Evolutionary conservation across 2,888 invertebrate genomes (phyloP), one percentile per base, ranked within the genome.

Genomic region (Incurvaria masculella): DNA sequence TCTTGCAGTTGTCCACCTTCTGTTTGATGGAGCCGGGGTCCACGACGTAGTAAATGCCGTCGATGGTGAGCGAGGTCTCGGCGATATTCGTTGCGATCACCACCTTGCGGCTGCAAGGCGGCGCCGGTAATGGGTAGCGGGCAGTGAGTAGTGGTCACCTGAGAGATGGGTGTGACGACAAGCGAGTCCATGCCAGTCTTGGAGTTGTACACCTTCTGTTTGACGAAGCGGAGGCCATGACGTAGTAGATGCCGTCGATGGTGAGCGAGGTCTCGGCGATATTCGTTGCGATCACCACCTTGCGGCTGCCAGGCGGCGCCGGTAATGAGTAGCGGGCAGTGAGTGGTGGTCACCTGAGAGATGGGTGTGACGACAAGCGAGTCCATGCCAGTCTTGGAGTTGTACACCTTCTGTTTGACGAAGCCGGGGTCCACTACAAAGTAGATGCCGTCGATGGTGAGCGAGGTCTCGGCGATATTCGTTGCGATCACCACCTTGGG

Each of bases 11-110:
- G 64, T 97, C 97, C 1, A 97, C 97, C 68, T 99, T 99, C 69
- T 99, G 99, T 66, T 99, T 99, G 1, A 98, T 98, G 70, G 99
- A 99, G 0, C 99, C 99, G 0, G 99, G 99, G 75, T 99, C 99
- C 1, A 99, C 97, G 1, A 99, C 99, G 65, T 99, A 99, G 68
- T 92, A 98, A 52, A 99, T 98, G 0, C 99, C 99, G 66, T 99
- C 98, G n/a, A n/a, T n/a, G n/a, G n/a, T n/a, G n/a, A n/a, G n/a
- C n/a, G n/a, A n/a, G n/a, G n/a, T n/a, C n/a, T n/a, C n/a, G n/a
- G n/a, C n/a, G n/a, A n/a, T n/a, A n/a, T n/a, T n/a, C n/a, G n/a
- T n/a, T n/a, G n/a, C n/a, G n/a, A n/a, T n/a, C n/a, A n/a, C n/a
- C n/a, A n/a, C n/a, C n/a, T n/a, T n/a, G n/a, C n/a, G n/a, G n/a